Conservation (phyloP, 2,797 vertebrate species). For the Lepilemur septentrionalis region DNA sequence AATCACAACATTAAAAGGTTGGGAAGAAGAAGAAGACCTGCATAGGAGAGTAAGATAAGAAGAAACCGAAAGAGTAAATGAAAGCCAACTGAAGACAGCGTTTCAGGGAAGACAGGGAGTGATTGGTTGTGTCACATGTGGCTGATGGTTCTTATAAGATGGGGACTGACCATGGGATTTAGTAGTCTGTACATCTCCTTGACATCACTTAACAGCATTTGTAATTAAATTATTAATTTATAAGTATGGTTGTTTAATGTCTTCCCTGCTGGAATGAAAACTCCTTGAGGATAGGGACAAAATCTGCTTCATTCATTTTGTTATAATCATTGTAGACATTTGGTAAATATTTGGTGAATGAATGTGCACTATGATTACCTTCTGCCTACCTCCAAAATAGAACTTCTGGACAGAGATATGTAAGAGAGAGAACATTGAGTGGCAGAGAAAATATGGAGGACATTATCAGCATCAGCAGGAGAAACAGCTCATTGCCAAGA, state of each 20-base stretch:
- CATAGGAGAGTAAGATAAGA: background rate
- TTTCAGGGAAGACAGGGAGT: background rate
- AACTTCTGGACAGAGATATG: background rate
- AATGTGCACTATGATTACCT: background rate
- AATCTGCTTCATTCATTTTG: background rate
- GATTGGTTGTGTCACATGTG: background rate
- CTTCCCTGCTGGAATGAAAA: conserved; percentile 10
- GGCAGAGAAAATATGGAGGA: background rate
- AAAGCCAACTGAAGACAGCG: background rate
- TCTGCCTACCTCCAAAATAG: background rate
- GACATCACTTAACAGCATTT: background rate
- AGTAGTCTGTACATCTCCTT: background rate
- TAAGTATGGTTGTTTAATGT: background rate
- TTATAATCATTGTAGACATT: background rate
- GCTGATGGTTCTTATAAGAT: background rate
- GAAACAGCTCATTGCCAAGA: background rate
- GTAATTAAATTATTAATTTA: background rate
- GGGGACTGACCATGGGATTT: background rate
- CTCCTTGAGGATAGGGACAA: background rate
- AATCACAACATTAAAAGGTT: background rate
- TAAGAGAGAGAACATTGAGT: background rate
- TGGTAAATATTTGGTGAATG: background rate
- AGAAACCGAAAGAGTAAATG: background rate
- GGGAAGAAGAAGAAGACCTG: background rate
- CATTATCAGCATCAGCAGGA: background rate